A percentile compares a stretch with the other conserved stretches of the same genome.
Conservation (phyloP, 2,888 invertebrate genomes). For the Serrognathus titanus region DNA sequence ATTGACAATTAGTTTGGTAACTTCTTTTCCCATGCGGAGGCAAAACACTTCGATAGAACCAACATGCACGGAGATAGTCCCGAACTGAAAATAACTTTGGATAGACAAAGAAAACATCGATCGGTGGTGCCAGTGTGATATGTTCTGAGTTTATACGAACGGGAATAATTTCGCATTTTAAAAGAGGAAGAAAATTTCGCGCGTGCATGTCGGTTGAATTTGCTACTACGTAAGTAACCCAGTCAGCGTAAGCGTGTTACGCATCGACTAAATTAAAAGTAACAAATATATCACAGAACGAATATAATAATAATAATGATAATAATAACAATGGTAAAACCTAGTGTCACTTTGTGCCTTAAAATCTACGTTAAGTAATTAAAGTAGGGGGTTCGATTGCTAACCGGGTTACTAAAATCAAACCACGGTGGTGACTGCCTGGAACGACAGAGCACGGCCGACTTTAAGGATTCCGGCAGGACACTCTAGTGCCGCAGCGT, state of each 20-base stretch:
- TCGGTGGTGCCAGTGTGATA: conserved; percentile 5
- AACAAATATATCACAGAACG: conserved; percentile 13
- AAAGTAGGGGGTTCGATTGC: conserved; percentile 2
- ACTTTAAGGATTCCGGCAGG: background rate
- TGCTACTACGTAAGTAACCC: conserved; percentile 7
- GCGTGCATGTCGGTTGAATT: conserved; percentile 14
- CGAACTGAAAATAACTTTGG: background rate
- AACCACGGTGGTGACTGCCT: conserved; percentile 1
- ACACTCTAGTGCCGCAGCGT: background rate
- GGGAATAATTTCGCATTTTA: too few species aligned
- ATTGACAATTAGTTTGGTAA: conserved; percentile 11
- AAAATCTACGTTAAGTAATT: background rate
- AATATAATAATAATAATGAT: conserved; percentile 8
- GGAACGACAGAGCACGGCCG: conserved; percentile 1
- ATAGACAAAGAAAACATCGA: too few species aligned
- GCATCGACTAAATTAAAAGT: background rate
- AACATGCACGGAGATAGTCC: conserved; percentile 10
- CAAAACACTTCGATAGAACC: conserved; percentile 13
- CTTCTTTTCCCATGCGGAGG: conserved; percentile 1
- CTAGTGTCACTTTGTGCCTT: conserved; percentile 9
- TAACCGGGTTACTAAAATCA: conserved; percentile 8
- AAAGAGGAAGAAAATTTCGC: background rate
- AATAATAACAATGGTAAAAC: background rate
- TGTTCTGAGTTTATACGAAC: conserved; percentile 3
- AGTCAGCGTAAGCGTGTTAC: conserved; percentile 10